Conservation (phyloP, 2,113 vertebrate genomes). For the Oceanites oceanicus region DNA sequence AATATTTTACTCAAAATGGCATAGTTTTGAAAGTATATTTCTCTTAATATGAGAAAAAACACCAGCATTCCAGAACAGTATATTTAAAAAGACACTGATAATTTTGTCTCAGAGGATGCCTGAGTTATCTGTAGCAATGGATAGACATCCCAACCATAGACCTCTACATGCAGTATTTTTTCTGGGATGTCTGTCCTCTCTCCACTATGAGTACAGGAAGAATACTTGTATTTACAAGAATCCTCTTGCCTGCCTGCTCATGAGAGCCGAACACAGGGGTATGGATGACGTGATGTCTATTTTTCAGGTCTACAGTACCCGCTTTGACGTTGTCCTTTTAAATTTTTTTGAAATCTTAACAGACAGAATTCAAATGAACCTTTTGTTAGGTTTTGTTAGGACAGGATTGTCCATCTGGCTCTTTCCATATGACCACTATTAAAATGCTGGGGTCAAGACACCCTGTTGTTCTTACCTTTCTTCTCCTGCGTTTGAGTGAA, state of each 20-base stretch:
- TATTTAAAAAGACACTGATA: not conserved
- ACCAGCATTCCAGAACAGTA: not conserved
- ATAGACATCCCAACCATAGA: not conserved
- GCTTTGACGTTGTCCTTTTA: not conserved
- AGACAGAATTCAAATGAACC: not conserved
- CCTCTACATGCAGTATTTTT: not conserved
- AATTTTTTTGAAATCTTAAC: not conserved
- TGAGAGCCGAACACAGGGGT: not conserved
- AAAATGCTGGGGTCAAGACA: not conserved
- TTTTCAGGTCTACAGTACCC: not conserved
- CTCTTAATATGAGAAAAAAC: not conserved
- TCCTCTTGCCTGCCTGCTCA: not conserved
- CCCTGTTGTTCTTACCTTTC: not conserved
- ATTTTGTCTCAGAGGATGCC: not conserved
- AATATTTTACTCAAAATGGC: not conserved
- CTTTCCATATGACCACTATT: not conserved
- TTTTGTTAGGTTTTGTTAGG: not conserved
- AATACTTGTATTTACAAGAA: not conserved
- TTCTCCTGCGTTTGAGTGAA: not conserved
- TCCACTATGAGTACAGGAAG: not conserved
- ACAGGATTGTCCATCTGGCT: not conserved
- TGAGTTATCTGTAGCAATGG: not conserved
- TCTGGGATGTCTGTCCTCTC: not conserved
- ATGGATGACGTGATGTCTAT: not conserved
- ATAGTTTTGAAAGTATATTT: not conserved